Evolutionary conservation across 2,113 vertebrate genomes (phyloP), one percentile per base, ranked within the genome.

Genomic region (Rhadina sibilatrix): DNA sequence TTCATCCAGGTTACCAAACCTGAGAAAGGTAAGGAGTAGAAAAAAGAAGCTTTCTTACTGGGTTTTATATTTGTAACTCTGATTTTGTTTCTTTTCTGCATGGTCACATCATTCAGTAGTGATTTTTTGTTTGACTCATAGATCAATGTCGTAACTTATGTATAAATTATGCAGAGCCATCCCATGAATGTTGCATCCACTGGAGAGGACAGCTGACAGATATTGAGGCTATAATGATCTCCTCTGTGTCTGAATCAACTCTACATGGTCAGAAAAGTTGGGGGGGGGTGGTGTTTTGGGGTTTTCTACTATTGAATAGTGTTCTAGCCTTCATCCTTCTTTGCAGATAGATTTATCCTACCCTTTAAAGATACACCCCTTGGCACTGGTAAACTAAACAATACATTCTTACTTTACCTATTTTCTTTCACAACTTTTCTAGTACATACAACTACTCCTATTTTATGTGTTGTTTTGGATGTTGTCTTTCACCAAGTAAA

Each of bases 301-400:
- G 3, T 24, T 68, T 74, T 90, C 79, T 17, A 44, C 9, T 25
- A 40, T 65, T 88, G 72, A 38, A 8, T 53, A 54, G 7, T 52
- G 52, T 80, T 79, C 66, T 38, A 52, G 28, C n/a, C 38, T 89
- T 92, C 53, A 83, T 90, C 21, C 28, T 90, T 93, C 40, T 69
- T 49, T 80, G 40, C 28, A 94, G 53, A 80, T 40, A n/a, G 4
- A n/a, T 96, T 87, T 90, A 25, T 52, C 40, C 24, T 65, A 35
- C 57, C 22, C 91, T 87, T 38, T 57, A 79, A 93, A 93, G 37
- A 38, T 44, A 40, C 69, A 94, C 88, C 70, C 9, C 33, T 49
- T 61, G 28, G 12, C 10, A 30, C 38, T 16, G 8, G 25, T 77
- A 83, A 91, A 59, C 6, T 37, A 64, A 88, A 57, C 5, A 87